Percentiles rank a stretch among this genome's conserved stretches.
These are phyloP conservation scores for Drosophila leontia DNA, from an alignment of 1,140 invertebrate species.

Conservation along the genomic window DNA sequence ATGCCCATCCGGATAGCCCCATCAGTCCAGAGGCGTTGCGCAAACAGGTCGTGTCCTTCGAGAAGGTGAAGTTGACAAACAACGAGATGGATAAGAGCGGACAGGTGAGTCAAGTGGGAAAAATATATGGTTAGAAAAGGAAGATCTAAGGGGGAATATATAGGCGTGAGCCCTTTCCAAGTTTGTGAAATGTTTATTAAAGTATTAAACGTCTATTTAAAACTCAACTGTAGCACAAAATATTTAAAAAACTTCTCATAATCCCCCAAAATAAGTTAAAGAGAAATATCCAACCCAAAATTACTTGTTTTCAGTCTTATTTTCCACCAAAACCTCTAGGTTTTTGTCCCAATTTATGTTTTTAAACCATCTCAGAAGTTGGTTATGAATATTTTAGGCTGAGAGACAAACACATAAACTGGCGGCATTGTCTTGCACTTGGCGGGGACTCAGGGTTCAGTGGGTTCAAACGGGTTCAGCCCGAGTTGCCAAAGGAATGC, in stretches of 20 bases:
- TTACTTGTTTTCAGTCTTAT: neutral
- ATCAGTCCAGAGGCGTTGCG: conserved; percentile 97
- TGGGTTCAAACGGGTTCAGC: conserved; percentile 29
- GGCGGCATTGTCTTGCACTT: conserved; percentile 46
- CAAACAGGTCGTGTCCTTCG: conserved; percentile 99
- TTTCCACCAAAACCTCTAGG: neutral
- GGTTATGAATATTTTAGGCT: conserved; percentile 70
- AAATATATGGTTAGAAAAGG: neutral
- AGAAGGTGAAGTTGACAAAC: conserved; percentile 99
- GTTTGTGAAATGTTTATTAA: neutral
- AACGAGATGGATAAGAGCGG: conserved; percentile 99
- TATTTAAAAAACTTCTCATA: no score
- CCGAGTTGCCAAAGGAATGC: conserved; percentile 40
- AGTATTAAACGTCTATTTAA: no score
- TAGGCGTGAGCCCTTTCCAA: neutral
- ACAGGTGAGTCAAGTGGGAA: conserved; percentile 90
- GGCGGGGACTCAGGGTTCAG: conserved; percentile 19
- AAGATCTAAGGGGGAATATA: neutral
- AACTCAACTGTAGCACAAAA: no score
- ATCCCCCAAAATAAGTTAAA: no score
- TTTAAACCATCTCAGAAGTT: conserved; percentile 3
- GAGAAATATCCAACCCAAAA: neutral
- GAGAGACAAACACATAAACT: conserved; percentile 62
- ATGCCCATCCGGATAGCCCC: conserved; percentile 98
- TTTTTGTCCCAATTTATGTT: neutral